A percentile compares a stretch with the other conserved stretches of the same genome.
Evolutionary conservation across 2,113 vertebrate species (phyloP).

Genomic region (Vidua macroura): DNA sequence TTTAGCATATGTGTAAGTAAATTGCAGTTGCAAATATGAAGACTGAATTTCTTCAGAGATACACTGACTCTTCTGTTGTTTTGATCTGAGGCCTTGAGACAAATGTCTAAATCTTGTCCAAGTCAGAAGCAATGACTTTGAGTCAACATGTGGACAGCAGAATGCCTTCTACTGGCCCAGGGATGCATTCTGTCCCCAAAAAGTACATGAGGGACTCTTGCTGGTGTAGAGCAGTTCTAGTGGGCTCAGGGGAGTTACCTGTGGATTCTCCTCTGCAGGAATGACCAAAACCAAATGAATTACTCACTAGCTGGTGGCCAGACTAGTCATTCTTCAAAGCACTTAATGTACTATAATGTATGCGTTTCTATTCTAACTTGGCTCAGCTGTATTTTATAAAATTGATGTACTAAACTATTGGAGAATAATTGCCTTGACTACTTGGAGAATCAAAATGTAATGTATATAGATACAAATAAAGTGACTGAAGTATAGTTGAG

Average conservation of each 20-base stretch:
- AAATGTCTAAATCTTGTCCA: constrained; percentile 21
- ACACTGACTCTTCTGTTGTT: constrained; percentile 30
- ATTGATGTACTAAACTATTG: constrained; percentile 70
- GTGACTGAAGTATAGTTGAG: constrained; percentile 30
- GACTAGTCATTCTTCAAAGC: constrained; percentile 52
- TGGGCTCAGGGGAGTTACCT: not conserved
- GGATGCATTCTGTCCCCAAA: not conserved
- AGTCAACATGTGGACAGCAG: not conserved
- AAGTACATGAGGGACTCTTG: not conserved
- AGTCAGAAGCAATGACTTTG: constrained; percentile 14
- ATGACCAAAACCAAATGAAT: constrained; percentile 10
- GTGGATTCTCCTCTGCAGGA: not conserved
- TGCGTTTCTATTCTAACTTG: constrained; percentile 72
- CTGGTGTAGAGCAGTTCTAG: not conserved
- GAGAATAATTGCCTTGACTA: constrained; percentile 62
- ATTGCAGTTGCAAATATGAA: not conserved
- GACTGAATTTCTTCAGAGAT: constrained; percentile 1
- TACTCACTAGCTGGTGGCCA: constrained; percentile 40
- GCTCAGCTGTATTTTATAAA: constrained; percentile 76
- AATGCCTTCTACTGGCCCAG: constrained; percentile 24
- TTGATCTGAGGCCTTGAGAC: constrained; percentile 58
- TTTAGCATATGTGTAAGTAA: constrained; percentile 27
- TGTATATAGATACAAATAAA: constrained; percentile 77
- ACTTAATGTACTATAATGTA: constrained; percentile 76
- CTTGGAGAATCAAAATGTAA: constrained; percentile 70